phyloP scores from a whole-genome alignment of 2,113 vertebrate species.

The Heterochromis multidens region DNA sequence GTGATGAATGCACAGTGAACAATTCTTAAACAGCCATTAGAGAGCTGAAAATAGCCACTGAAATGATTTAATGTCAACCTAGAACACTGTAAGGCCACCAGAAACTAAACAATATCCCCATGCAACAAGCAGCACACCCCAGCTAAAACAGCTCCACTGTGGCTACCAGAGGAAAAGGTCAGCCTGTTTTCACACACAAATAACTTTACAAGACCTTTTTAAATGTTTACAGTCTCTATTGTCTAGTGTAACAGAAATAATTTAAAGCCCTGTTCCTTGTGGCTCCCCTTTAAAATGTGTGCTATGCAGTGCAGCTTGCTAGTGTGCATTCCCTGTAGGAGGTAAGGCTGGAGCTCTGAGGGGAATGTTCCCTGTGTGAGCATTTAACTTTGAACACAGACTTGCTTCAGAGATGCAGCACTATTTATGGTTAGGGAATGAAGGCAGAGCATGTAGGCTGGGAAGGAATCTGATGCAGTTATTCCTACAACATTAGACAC shows the following conservation, averaged over 20 bases:
- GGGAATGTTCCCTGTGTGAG: background rate
- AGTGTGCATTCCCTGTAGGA: background rate
- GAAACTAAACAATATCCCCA: slow-evolving; percentile 1
- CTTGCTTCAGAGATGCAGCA: background rate
- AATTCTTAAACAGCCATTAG: background rate
- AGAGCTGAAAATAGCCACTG: background rate
- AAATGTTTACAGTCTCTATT: slow-evolving; percentile 7
- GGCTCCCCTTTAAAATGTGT: slow-evolving; percentile 11
- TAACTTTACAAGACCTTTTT: slow-evolving; percentile 20
- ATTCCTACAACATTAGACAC: background rate
- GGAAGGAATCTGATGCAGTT: background rate
- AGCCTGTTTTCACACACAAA: background rate
- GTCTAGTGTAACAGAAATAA: slow-evolving; percentile 5
- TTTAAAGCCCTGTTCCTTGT: background rate
- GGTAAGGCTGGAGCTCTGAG: background rate
- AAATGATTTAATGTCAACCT: background rate
- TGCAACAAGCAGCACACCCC: background rate
- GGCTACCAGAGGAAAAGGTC: background rate
- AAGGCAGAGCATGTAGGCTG: background rate
- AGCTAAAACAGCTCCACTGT: background rate
- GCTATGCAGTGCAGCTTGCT: background rate
- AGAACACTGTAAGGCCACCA: background rate
- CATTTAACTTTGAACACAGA: background rate
- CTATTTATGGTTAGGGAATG: slow-evolving; percentile 14
- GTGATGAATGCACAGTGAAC: background rate